These are phyloP conservation scores for Watsonalla binaria DNA, from an alignment of 2,888 invertebrate species.

Conservation along the genomic window DNA sequence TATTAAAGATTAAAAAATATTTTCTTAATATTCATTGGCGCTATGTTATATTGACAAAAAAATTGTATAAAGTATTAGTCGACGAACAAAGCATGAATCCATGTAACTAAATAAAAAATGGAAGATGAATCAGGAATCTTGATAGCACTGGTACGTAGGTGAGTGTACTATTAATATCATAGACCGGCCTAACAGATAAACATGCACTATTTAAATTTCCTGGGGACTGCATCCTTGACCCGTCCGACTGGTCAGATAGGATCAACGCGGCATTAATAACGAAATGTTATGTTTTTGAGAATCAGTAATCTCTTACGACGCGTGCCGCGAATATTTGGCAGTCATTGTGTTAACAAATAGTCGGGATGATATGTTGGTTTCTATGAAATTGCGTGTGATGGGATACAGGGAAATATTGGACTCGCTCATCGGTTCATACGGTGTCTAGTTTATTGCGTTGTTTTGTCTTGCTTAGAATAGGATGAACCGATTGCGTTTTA, in stretches of 20 bases:
- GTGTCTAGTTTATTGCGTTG: neutral
- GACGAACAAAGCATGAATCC: too few relatives aligned
- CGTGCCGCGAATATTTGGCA: constrained; percentile 28
- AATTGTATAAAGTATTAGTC: too few relatives aligned
- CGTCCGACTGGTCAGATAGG: neutral
- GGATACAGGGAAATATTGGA: constrained; percentile 29
- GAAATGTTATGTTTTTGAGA: neutral
- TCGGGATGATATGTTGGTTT: constrained; percentile 16
- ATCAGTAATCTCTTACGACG: constrained; percentile 2
- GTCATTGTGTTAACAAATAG: constrained; percentile 19
- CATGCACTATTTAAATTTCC: constrained; percentile 3
- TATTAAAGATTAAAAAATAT: too few relatives aligned
- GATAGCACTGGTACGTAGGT: neutral
- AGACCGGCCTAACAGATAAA: neutral
- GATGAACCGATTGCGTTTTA: neutral
- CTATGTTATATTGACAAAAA: too few relatives aligned
- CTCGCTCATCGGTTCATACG: neutral
- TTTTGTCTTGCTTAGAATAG: neutral
- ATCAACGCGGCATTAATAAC: neutral
- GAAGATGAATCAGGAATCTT: neutral
- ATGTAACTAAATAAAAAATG: neutral
- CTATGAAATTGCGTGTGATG: constrained; percentile 14
- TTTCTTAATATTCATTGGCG: too few relatives aligned
- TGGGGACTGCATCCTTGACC: constrained; percentile 1
- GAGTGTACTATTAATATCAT: neutral